Base-by-base conservation (phyloP, 1,140 invertebrate species). In the Pogonomyrmex barbatus region DNA sequence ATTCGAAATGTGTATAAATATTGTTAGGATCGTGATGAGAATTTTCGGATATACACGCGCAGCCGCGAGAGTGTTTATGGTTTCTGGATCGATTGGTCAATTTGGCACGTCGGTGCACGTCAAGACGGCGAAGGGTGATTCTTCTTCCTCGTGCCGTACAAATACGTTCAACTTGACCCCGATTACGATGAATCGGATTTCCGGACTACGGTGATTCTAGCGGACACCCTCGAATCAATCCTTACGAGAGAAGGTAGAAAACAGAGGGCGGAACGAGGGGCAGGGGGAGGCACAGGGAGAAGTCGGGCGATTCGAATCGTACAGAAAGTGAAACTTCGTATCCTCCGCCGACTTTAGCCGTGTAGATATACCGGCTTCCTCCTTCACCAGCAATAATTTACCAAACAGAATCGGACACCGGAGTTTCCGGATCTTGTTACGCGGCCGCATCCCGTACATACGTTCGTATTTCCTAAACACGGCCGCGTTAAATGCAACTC, bases 131-230 rank as follows among this genome's bases (percentile, higher is more conserved):
- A 62, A 78, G 71, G 85, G 65, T 77, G 81, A 89, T 91, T 87
- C 89, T 86, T 91, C 89, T 89, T 87, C 79, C 73, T 89, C 81
- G 42, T 39, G 45, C n/a, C 85, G 87, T 90, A 90, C 89, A 87
- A 91, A 91, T 88, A 88, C 84, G 90, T 86, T 87, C 84, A 88
- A 91, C 90, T 91, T 90, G 90, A 91, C 89, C 89, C 87, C 84
- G 87, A 87, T 87, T 82, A 62, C 89, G 87, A 77, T 79, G 79
- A 91, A 91, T 91, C 89, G 89, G 78, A 91, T 90, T 91, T 87
- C 87, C 85, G 83, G 77, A 76, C 86, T 88, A 81, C 88, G 63
- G 73, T 81, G 89, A 91, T 91, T 87, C 87, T 78, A 58, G 45
- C 50, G 67, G 83, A 87, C 75, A 87, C 73, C 73, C 82, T 78